Evolutionary conservation across 2,797 vertebrate genomes (phyloP), one percentile per base, ranked within the genome.

Genomic region (Sebastes minor): DNA sequence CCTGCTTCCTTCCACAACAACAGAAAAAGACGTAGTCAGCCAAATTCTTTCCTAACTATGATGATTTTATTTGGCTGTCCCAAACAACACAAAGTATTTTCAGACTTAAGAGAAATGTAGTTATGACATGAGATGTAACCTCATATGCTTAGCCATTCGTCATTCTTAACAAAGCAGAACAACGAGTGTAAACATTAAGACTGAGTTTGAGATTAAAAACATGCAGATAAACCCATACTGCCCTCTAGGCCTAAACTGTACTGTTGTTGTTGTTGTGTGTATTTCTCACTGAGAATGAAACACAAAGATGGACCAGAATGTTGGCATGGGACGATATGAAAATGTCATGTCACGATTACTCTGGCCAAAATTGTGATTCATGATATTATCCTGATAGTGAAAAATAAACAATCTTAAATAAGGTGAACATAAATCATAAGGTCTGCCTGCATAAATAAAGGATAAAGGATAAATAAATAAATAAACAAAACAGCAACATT

Each of bases 151-250:
- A 82, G 82, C 65, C 69, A 79, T 87, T 87, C 61, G 67, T 91
- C 81, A 88, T 80, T 78, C 75, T 83, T 78, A 91, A 90, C 85
- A 80, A 89, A 91, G 89, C 91, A 86, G 80, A 93, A 93, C 74
- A 93, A 93, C 74, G 63, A 89, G 76, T 18, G 64, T 86, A 91
- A 90, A 92, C 85, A 89, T 72, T 72, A 67, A 66, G 74, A 90
- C 46, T 64, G 74, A 81, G 68, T 80, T 82, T 76, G 78, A 86
- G 75, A 66, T 86, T 76, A 72, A 86, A 84, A 86, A 84, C 62
- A 77, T 63, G 71, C 28, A 77, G 74, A 88, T 81, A 76, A 90
- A 90, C 78, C 83, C 69, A 73, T 57, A 52, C 38, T 28, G 57
- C 70, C 72, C 71, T 66, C n/a, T 55, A 71, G 72, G 70, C 38